Percentiles rank a stretch among this genome's conserved stretches.
Evolutionary conservation across 2,797 vertebrate genomes (phyloP).

Genomic region (Lemur catta): DNA sequence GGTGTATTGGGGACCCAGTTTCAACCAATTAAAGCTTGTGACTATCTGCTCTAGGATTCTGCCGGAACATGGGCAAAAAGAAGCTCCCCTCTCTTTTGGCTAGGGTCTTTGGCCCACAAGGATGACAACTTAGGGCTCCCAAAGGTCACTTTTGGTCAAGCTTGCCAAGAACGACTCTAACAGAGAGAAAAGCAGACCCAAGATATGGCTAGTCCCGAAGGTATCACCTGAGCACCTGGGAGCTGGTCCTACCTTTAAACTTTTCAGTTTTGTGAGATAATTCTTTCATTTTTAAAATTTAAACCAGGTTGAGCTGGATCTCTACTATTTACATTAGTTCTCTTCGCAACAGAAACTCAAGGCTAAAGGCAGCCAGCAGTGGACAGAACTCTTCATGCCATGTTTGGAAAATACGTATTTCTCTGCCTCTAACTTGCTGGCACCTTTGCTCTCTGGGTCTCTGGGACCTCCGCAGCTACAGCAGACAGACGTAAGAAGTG

Average conservation of each 20-base stretch:
- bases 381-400: not conserved
- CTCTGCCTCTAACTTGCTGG: not conserved
- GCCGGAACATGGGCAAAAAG: rapidly evolving
- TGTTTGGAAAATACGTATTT: not conserved
- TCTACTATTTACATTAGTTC: not conserved
- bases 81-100: not conserved
- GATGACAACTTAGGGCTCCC: not conserved
- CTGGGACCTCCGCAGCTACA: not conserved
- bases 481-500: no score
- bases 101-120: rapidly evolving
- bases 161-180: not conserved
- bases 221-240: rapidly evolving
- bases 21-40: not conserved
- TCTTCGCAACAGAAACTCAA: not conserved
- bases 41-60: not conserved
- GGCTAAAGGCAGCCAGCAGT: not conserved
- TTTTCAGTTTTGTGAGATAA: not conserved
- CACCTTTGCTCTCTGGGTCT: not conserved
- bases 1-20: not conserved
- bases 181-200: not conserved
- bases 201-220: not conserved
- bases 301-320: not conserved
- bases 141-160: not conserved
- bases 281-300: not conserved
- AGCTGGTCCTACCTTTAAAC: not conserved